Evolutionary conservation across 2,797 vertebrate species (phyloP), one percentile per base, ranked within the genome.

Genomic region (Pelobates cultripes): DNA sequence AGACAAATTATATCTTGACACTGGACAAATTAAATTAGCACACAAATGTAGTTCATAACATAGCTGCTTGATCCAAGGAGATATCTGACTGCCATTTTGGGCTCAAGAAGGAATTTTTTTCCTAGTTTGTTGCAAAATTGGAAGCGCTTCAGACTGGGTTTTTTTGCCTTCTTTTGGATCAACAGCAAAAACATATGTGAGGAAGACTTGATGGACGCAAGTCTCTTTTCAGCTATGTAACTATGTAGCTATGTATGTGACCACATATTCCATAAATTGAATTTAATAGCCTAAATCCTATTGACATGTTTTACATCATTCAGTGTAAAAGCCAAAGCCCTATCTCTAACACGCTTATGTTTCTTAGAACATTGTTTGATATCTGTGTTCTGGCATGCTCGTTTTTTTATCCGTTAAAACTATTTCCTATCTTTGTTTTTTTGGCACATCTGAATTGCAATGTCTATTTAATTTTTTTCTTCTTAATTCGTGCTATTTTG

Each of bases 331-430:
- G 73, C 40, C 79, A 57, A 45, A 63, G 51, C 70, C 66, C 5
- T 51, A 41, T 70, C 43, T 70, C 51, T 76, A 44, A 42, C 6
- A 55, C 40, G 45, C 66, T 66, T n/a, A 82, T 77, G 74, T 77
- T 42, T 82, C 14, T 76, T 70, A 71, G 67, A 47, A 43, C 10
- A 41, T 70, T 17, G 43, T 82, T 55, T 72, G 69, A 77, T 73
- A 72, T 77, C 60, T 43, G 51, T 43, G 17, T 77, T 77, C 51
- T 77, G 80, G 75, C 69, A 66, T 55, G 61, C 28, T 51, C 10
- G 3, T 41, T 57, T 69, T 45, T 69, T 71, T 81, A 81, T 81
- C 80, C 70, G 53, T 75, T 75, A 12, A n/a, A 81, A 67, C 45
- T n/a, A 15, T 67, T 73, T 73, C n/a, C 15, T 53, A 12, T 43